Evolutionary conservation across 2,797 vertebrate genomes (phyloP).

Genomic region (Gallinago solitaria): DNA sequence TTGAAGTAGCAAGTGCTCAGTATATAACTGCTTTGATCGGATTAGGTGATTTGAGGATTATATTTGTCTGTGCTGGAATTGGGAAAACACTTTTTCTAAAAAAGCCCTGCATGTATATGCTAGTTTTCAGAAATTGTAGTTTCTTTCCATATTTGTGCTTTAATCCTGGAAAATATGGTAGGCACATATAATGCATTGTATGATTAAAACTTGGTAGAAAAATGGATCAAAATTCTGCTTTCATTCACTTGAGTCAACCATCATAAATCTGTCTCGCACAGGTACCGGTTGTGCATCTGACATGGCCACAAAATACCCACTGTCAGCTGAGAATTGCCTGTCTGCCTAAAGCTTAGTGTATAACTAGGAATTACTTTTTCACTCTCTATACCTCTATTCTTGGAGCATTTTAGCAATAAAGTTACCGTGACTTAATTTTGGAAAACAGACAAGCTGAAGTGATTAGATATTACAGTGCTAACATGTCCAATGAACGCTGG

Average conservation of each 20-base stretch:
- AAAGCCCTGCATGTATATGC: background rate
- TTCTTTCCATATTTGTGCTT: background rate
- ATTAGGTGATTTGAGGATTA: slow-evolving; percentile 23
- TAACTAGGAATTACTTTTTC: background rate
- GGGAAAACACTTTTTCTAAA: background rate
- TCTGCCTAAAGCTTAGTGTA: background rate
- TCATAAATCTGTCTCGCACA: background rate
- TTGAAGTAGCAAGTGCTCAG: background rate
- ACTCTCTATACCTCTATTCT: background rate
- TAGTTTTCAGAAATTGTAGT: background rate
- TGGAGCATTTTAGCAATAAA: background rate
- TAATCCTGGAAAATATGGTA: background rate
- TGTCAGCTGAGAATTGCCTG: background rate
- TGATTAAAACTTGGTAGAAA: background rate
- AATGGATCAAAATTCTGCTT: background rate
- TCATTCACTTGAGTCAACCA: background rate
- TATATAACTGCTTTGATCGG: background rate
- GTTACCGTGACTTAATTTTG: background rate
- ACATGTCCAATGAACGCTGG: no score
- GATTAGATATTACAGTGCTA: no score
- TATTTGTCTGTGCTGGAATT: background rate
- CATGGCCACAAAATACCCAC: background rate
- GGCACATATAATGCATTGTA: background rate
- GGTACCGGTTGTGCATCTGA: background rate
- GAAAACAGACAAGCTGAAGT: background rate